Base-by-base conservation (phyloP, 92 coral and sea anemone species). In the Scolanthus callimorphus region DNA sequence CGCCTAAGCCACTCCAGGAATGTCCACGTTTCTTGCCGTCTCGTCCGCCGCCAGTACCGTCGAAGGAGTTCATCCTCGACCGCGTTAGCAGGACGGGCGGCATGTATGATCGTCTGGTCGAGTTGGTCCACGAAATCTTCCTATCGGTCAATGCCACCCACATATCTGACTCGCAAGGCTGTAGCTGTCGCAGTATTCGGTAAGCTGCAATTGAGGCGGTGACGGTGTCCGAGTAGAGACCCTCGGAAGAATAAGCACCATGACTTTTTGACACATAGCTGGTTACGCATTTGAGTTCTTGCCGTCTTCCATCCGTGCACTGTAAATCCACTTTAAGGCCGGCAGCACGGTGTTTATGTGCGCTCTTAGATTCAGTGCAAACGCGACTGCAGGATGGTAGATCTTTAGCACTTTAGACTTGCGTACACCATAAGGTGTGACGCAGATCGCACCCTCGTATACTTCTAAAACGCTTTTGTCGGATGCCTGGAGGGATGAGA, bases 251-350 rank as follows among this genome's bases (percentile, higher is more conserved):
- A 0, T 70, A 27, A 0, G 62, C 62, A 27, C 71, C 79, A 1
- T 51, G 53, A 57, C 72, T 34, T 11, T 78, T 78, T 1, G 69
- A 54, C 0, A 71, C 55, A 17, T 78, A 78, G 13, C 49, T 44
- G 0, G 74, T 13, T 0, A 66, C 74, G 58, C 57, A 71, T 38
- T 52, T 49, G 21, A 78, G 11, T 8, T 62, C 20, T 69, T 70
- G 63, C 27, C 49, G 73, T 17, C 44, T 71, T 20, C 67, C 67
- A 39, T 78, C 79, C 0, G 68, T 27, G 10, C 73, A 20, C 38
- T 70, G 85, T 9, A 62, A 49, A 29, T 70, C 79, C 85, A 78
- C 71, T 2, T 31, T 4, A 78, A 22, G 0, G 67, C 48, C n/a
- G 78, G 85, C 2, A 59, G 23, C 17, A 70, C 0, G 26, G 79